phyloP scores from a whole-genome alignment of 2,888 invertebrate species.

The Ditylenchus weischeri region DNA sequence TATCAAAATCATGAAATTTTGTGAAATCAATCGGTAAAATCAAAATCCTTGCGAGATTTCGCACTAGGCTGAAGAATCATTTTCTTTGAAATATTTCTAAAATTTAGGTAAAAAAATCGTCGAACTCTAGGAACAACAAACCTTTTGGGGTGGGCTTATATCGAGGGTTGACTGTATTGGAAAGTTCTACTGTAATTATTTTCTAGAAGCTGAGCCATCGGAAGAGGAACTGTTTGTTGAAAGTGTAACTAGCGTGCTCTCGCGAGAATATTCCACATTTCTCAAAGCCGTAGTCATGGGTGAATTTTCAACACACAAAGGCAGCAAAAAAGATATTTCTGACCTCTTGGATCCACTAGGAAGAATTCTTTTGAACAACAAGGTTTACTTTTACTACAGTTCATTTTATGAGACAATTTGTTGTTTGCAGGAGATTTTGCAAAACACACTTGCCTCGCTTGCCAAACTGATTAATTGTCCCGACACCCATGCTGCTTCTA shows the following conservation, averaged over 20 bases:
- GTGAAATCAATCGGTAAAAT: too few species aligned
- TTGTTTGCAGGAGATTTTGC: slow-evolving; percentile 27
- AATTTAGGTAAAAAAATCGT: too few species aligned
- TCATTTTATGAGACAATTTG: slow-evolving; percentile 11
- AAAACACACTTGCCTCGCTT: slow-evolving; percentile 28
- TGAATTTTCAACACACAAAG: slow-evolving; percentile 22
- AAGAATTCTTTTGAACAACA: slow-evolving; percentile 17
- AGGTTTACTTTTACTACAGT: slow-evolving; percentile 16
- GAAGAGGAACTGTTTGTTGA: slow-evolving; percentile 48
- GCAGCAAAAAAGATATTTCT: slow-evolving; percentile 24
- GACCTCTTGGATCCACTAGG: slow-evolving; percentile 28
- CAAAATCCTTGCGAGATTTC: too few species aligned
- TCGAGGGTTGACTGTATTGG: too few species aligned
- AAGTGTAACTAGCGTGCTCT: slow-evolving; percentile 46
- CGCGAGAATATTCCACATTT: slow-evolving; percentile 37
- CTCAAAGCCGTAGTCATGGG: slow-evolving; percentile 35
- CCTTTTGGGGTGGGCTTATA: too few species aligned
- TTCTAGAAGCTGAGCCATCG: slow-evolving; percentile 39
- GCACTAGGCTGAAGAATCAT: too few species aligned
- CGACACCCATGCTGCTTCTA: slow-evolving; percentile 36
- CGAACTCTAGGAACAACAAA: too few species aligned
- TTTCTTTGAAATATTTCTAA: too few species aligned
- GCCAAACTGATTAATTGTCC: slow-evolving; percentile 37
- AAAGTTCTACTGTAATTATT: too few species aligned
- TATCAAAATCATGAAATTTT: too few species aligned